These are phyloP conservation scores for Chalcosyrphus nemorum DNA, from an alignment of 2,888 invertebrate genomes.

Conservation along the genomic window DNA sequence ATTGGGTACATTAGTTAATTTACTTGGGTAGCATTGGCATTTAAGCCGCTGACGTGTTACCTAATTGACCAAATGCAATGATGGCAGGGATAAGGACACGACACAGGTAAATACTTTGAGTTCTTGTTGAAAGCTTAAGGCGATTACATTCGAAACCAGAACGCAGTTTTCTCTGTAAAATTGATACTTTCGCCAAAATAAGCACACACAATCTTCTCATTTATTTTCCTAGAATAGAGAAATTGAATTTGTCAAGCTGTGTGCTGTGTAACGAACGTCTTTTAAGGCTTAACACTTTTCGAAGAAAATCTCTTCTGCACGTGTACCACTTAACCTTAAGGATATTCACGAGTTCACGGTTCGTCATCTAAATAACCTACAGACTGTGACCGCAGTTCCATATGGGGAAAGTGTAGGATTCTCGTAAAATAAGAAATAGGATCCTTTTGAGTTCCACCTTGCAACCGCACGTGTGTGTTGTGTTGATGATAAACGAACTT, in stretches of 20 bases:
- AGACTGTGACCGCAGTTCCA: neutral
- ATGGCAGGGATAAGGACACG: neutral
- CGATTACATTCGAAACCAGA: no score
- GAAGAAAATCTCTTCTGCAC: neutral
- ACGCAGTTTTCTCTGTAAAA: no score
- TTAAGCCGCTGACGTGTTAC: neutral
- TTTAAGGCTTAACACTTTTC: neutral
- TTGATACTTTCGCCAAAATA: neutral
- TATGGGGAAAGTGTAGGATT: no score
- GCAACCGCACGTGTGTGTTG: neutral
- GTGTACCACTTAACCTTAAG: neutral
- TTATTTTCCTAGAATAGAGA: neutral
- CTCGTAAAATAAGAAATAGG: no score
- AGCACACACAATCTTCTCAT: neutral
- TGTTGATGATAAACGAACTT: constrained; percentile 32
- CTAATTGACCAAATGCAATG: neutral
- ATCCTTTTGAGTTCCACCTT: neutral
- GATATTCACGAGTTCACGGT: neutral
- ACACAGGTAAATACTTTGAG: no score
- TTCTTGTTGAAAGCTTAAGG: no score
- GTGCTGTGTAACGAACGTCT: neutral
- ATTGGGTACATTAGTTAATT: constrained; percentile 22
- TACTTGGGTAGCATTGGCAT: neutral
- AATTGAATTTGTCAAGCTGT: neutral
- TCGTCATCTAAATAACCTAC: neutral